Conservation (phyloP, 2,888 invertebrate genomes). For the Macropis europaea region DNA sequence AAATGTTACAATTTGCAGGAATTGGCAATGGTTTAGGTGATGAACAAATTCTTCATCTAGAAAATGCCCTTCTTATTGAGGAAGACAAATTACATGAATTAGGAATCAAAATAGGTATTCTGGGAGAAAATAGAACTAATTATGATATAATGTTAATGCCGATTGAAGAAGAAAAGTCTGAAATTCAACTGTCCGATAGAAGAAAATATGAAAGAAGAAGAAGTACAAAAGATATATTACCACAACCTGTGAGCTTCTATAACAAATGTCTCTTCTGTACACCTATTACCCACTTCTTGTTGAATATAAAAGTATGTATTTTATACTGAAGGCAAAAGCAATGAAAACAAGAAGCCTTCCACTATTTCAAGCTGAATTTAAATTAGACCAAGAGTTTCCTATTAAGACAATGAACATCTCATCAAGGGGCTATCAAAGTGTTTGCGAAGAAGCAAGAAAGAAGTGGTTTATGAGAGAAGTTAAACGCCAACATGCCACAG, state of each 20-base stretch:
- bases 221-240: constrained; percentile 1
- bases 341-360: constrained; percentile 58
- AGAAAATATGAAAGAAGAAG: constrained; percentile 16
- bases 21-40: constrained; percentile 75
- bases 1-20: constrained; percentile 72
- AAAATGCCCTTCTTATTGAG: constrained; percentile 81
- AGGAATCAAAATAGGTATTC: constrained; percentile 82
- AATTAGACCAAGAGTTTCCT: constrained; percentile 55
- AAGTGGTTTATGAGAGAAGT: constrained; percentile 71
- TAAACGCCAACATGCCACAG: constrained; percentile 51
- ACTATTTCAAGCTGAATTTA: constrained; percentile 46
- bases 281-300: neutral
- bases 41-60: constrained; percentile 81
- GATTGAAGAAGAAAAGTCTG: constrained; percentile 76
- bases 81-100: constrained; percentile 81
- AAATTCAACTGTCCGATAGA: constrained; percentile 21
- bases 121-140: constrained; percentile 82
- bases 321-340: constrained; percentile 16
- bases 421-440: constrained; percentile 45
- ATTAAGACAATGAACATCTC: constrained; percentile 31
- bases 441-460: constrained; percentile 58
- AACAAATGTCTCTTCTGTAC: neutral
- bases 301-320: neutral
- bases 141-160: constrained; percentile 84
- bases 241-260: constrained; percentile 16